phyloP scores from a whole-genome alignment of 2,113 vertebrate species.

The Ophthalmolycus amberensis region DNA sequence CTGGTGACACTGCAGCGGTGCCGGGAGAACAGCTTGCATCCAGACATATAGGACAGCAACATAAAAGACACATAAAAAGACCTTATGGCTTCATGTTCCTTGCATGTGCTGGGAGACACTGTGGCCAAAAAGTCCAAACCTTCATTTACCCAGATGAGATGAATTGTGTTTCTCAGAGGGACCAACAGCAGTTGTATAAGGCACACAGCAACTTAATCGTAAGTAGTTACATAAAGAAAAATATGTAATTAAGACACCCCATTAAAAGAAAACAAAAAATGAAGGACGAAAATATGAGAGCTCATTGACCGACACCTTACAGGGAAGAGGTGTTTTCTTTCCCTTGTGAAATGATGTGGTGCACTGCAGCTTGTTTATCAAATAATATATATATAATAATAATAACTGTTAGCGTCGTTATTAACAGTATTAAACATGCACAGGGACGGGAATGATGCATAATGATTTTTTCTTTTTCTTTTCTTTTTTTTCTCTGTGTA shows the following conservation, averaged over 20 bases:
- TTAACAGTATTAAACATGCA: slow-evolving; percentile 21
- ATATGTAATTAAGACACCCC: not conserved
- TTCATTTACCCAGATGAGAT: slow-evolving; percentile 3
- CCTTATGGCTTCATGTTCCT: slow-evolving; percentile 65
- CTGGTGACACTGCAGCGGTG: slow-evolving; percentile 59
- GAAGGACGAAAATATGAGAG: not conserved
- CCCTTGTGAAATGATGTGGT: not conserved
- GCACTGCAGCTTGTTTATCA: not conserved
- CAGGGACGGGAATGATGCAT: not conserved
- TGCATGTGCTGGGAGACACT: slow-evolving; percentile 51
- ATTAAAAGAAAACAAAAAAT: not conserved
- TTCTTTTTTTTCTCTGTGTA: too few species aligned
- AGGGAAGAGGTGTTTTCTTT: not conserved
- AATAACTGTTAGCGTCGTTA: not conserved
- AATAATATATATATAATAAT: too few species aligned
- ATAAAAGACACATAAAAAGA: slow-evolving; percentile 69
- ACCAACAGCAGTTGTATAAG: not conserved
- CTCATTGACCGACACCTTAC: slow-evolving; percentile 22
- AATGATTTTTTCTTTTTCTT: too few species aligned
- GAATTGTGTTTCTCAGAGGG: not conserved
- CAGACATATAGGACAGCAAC: slow-evolving; percentile 66
- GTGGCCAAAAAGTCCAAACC: slow-evolving; percentile 15
- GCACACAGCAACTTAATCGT: not conserved
- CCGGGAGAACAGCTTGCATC: slow-evolving; percentile 69
- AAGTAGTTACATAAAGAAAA: not conserved